Base-by-base conservation (phyloP, 1,140 invertebrate species). In the Cheumatopsyche charites region DNA sequence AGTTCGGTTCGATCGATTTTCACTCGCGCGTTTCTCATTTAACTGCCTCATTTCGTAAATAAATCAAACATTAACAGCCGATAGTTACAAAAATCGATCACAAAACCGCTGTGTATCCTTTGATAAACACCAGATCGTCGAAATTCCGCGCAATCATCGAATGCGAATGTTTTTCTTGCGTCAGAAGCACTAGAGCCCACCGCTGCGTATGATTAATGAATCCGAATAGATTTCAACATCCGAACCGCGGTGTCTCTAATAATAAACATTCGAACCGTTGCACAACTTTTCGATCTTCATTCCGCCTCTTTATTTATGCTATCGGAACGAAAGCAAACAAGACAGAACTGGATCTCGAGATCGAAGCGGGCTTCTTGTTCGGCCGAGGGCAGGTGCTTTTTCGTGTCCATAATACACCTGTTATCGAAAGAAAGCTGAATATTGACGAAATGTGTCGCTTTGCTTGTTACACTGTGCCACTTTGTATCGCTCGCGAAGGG, bases 121-220 rank as follows among this genome's bases (percentile, higher is more conserved):
- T 52, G 47, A 52, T 52, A 52, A 52, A 52, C 47, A 17, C n/a
- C 15, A 52, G 19, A 52, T 13, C 47, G 29, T 36, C 29, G 29
- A 36, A 36, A 52, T 52, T 19, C 47, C 47, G 47, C 5, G 47
- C 9, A 52, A 52, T 52, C 47, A 52, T n/a, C n/a, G n/a, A 52
- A 52, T 52, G 7, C 47, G 19, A 52, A 52, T 52, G 19, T 52
- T 52, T 52, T 52, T 19, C 47, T 15, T 17, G 19, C 47, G 47
- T 52, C 47, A 52, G 47, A 52, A n/a, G n/a, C 47, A 17, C 47
- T 13, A 52, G 47, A 52, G 47, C 4, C n/a, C 19, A 15, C 47
- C 47, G 19, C 47, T 52, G 9, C n/a, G n/a, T 36, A 52, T 52
- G 47, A 52, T 52, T 58, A 58, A 58, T 58, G 55, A 58, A 58